Evolutionary conservation across 1,140 invertebrate species (phyloP), one percentile per base, ranked within the genome.

Genomic region (Heliconius himera): DNA sequence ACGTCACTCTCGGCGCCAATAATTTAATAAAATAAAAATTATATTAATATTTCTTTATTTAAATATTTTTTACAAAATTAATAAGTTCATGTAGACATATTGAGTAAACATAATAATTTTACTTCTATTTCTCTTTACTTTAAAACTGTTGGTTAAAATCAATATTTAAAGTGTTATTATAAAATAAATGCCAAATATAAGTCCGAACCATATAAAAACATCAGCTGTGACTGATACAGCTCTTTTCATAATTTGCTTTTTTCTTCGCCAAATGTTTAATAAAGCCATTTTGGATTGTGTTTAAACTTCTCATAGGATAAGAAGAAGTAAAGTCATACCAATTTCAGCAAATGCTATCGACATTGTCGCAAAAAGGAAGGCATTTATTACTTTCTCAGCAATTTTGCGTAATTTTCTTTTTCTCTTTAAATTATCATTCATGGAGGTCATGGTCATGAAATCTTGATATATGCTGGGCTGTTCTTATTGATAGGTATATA

Each of bases 331-430:
- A 20, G 89, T 89, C 38, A 91, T 41, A 75, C 82, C 78, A 41
- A 92, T 85, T 83, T 90, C 89, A 75, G 85, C 83, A 82, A 86
- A 85, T 11, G 90, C 88, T 18, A 90, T 76, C 8, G 87, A 74
- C 72, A 91, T 85, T 1, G 90, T 91, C 8, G 85, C 82, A 11
- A 90, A 74, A 6, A 93, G 75, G 74, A 87, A 89, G 33, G 84
- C 87, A 72, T 72, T 72, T 20, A 72, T 41, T n/a, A 72, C 70
- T 41, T 84, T 88, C 77, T 92, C 90, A 29, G 85, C 76, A 46
- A 91, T 81, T 29, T 82, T 91, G 1, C 86, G 85, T 22, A 92
- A 70, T 74, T 80, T 79, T 70, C 81, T 85, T n/a, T 73, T 82
- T 80, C 85, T 85, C 76, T 77, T 85, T 33, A 85, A 49, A 80